Conservation (phyloP, 2,113 vertebrate genomes). For the Bostrychus sinensis region DNA sequence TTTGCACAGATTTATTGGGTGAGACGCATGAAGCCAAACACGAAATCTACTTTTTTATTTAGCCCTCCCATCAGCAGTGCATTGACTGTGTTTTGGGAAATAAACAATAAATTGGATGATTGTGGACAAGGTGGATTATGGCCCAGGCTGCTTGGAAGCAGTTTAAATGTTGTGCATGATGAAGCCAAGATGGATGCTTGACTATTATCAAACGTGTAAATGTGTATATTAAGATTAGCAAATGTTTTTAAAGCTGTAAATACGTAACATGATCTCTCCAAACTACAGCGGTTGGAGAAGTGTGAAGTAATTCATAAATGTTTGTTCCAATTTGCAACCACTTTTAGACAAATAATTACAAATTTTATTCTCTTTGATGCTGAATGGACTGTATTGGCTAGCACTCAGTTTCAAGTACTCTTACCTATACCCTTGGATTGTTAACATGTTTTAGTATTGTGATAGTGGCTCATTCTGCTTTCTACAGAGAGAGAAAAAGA, state of each 20-base stretch:
- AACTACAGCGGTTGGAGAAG: background rate
- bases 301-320: too few relatives aligned
- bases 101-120: constrained; percentile 10
- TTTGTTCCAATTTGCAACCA: too few relatives aligned
- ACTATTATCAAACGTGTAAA: background rate
- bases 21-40: constrained; percentile 25
- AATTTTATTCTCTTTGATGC: background rate
- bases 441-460: too few relatives aligned
- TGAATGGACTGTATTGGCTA: too few relatives aligned
- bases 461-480: too few relatives aligned
- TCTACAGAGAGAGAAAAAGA: too few relatives aligned
- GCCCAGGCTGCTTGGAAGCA: background rate
- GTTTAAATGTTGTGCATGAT: background rate
- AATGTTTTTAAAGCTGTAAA: background rate
- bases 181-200: background rate
- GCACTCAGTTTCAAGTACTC: too few relatives aligned
- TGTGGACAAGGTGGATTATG: constrained; percentile 8
- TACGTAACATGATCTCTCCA: background rate
- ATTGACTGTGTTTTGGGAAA: constrained; percentile 16
- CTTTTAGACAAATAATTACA: too few relatives aligned
- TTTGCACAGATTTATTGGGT: constrained; percentile 11
- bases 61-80: background rate
- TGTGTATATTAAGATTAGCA: background rate
- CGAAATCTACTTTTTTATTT: constrained; percentile 38
- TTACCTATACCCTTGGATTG: too few relatives aligned